Base-by-base conservation (phyloP, 2,113 vertebrate genomes). In the Phaetusa simplex region DNA sequence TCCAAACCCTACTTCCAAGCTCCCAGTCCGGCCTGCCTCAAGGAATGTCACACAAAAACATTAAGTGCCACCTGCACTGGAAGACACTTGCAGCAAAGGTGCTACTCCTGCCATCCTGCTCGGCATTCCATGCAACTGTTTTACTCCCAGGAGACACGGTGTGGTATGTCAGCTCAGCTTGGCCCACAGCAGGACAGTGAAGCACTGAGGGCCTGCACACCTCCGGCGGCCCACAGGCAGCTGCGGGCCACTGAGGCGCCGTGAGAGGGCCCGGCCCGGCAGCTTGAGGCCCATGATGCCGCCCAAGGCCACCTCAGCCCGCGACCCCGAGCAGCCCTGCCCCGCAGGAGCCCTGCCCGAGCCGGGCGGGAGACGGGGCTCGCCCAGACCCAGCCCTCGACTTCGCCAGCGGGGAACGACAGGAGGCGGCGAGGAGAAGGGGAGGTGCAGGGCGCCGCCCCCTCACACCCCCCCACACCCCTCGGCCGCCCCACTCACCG, bases 101-200 rank as follows among this genome's bases (percentile, higher is more conserved):
- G 21, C 21, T 5, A 4, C 17, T 27, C 42, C 66, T 24, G 64
- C 29, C 59, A 15, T 8, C 45, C 64, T 19, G 67, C 34, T 52
- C 82, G 38, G 56, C 26, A 5, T 16, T 6, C 38, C 73, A 20
- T 0, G 6, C 32, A 21, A 3, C 12, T 8, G 32, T 13, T 62
- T 13, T 2, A 58, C 14, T 10, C 30, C 17, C 30, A 22, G 30
- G 29, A 71, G 23, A 6, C 45, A 0, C 20, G 3, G 12, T 2
- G 30, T 17, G 12, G 73, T 0, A 14, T 2, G 2, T 6, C 34
- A 18, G 7, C 66, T 32, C 72, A 29, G 61, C 70, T 5, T 8
- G 59, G n/a, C 49, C 42, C 36, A 1, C 0, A 11, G 49, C 17
- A 2, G 32, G 47, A 5, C 27, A 29, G 13, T 0, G 26, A 30